A percentile compares a stretch with the other conserved stretches of the same genome.
Evolutionary conservation across 2,888 invertebrate genomes (phyloP).

Genomic region (Sylvicola fuscatus): DNA sequence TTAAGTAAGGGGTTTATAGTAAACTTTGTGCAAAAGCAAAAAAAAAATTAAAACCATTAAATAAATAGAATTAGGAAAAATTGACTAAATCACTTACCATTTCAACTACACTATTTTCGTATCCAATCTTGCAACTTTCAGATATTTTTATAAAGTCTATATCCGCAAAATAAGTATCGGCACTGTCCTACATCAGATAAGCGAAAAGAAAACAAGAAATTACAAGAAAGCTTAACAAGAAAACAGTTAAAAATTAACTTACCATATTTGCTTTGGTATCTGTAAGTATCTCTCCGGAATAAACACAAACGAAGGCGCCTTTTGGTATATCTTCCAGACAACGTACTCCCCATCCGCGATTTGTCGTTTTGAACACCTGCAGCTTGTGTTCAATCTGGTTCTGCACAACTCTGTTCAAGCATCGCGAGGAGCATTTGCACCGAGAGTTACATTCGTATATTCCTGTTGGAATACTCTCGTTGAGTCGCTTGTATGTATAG

Average conservation of each 20-base stretch:
- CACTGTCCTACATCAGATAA: no score
- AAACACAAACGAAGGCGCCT: slow-evolving; percentile 89
- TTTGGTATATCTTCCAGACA: slow-evolving; percentile 88
- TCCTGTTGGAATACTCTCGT: slow-evolving; percentile 70
- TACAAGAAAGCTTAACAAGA: neutral
- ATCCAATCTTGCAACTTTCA: slow-evolving; percentile 61
- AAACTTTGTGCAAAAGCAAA: neutral
- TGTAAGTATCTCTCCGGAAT: slow-evolving; percentile 81
- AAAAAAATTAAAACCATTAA: neutral
- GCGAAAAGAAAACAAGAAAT: no score
- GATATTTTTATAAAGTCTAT: slow-evolving; percentile 92
- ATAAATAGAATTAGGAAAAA: slow-evolving; percentile 5
- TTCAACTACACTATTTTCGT: slow-evolving; percentile 38
- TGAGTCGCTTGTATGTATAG: slow-evolving; percentile 64
- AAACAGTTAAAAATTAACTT: neutral
- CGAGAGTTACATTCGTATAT: slow-evolving; percentile 91
- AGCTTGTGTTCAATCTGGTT: slow-evolving; percentile 69
- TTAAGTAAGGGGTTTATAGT: no score
- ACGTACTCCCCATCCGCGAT: slow-evolving; percentile 91
- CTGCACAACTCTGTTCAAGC: slow-evolving; percentile 88
- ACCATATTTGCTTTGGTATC: slow-evolving; percentile 62
- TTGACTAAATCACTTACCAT: slow-evolving; percentile 10
- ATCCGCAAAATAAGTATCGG: slow-evolving; percentile 92
- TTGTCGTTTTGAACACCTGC: slow-evolving; percentile 88
- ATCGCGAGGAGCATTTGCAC: slow-evolving; percentile 72